These are phyloP conservation scores for Falco columbarius DNA, from an alignment of 2,797 vertebrate genomes.

Conservation along the genomic window DNA sequence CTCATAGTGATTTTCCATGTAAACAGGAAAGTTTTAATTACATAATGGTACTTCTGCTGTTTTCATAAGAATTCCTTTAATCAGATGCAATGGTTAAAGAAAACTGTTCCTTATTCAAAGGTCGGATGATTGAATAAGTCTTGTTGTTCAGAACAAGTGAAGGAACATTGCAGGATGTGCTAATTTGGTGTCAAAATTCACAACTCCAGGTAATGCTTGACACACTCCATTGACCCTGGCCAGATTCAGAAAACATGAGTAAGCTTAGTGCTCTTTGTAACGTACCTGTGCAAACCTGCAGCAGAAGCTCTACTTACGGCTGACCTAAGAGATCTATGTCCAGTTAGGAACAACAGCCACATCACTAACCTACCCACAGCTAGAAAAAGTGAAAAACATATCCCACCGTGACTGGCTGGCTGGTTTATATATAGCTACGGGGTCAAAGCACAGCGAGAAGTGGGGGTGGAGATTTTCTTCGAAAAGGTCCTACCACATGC, in stretches of 20 bases:
- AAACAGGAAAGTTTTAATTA: conserved; percentile 58
- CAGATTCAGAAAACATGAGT: background rate
- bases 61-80: conserved; percentile 31
- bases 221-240: background rate
- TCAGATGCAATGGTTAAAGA: background rate
- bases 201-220: background rate
- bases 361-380: fast-evolving
- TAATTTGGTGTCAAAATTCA: background rate
- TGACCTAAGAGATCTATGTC: fast-evolving
- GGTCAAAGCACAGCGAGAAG: background rate
- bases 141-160: background rate
- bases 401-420: fast-evolving
- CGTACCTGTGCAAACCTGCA: background rate
- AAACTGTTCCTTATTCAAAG: background rate
- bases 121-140: background rate
- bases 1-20: conserved; percentile 32
- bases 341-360: background rate
- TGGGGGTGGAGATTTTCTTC: background rate
- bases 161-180: fast-evolving
- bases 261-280: fast-evolving
- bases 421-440: background rate
- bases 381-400: fast-evolving
- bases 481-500: background rate
- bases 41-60: background rate
- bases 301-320: fast-evolving